Evolutionary conservation across 1,140 invertebrate genomes (phyloP).

Genomic region (Halyomorpha halys): DNA sequence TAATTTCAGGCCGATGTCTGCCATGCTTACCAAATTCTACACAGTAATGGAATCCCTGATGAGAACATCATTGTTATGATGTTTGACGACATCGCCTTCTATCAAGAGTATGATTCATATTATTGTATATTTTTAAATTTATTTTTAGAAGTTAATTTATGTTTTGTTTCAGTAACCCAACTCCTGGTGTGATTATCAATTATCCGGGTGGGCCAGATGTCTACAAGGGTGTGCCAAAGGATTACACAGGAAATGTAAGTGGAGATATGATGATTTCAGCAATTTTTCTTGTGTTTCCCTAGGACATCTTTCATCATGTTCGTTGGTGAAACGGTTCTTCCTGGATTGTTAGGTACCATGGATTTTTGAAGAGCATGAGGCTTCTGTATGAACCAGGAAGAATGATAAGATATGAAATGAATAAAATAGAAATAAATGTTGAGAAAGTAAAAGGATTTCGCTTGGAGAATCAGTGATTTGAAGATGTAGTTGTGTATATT

Average conservation of each 20-base stretch:
- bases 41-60: slow-evolving; percentile 45
- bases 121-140: too few relatives aligned
- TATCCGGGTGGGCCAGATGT: slow-evolving; percentile 47
- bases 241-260: slow-evolving; percentile 44
- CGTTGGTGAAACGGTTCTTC: background rate
- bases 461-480: too few relatives aligned
- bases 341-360: background rate
- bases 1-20: slow-evolving; percentile 45
- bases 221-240: slow-evolving; percentile 46
- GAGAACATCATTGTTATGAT: slow-evolving; percentile 54
- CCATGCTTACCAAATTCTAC: slow-evolving; percentile 52
- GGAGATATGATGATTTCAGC: background rate
- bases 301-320: background rate
- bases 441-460: too few relatives aligned
- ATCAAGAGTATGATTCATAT: slow-evolving; percentile 39
- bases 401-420: too few relatives aligned
- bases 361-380: too few relatives aligned
- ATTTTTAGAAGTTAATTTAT: too few relatives aligned
- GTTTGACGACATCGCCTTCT: slow-evolving; percentile 52
- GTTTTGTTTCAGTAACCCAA: slow-evolving; percentile 43
- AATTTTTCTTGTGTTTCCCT: background rate
- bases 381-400: too few relatives aligned
- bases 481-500: too few relatives aligned
- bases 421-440: too few relatives aligned
- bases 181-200: slow-evolving; percentile 48